Evolutionary conservation across 1,140 invertebrate species (phyloP).

Genomic region (Delia radicum): DNA sequence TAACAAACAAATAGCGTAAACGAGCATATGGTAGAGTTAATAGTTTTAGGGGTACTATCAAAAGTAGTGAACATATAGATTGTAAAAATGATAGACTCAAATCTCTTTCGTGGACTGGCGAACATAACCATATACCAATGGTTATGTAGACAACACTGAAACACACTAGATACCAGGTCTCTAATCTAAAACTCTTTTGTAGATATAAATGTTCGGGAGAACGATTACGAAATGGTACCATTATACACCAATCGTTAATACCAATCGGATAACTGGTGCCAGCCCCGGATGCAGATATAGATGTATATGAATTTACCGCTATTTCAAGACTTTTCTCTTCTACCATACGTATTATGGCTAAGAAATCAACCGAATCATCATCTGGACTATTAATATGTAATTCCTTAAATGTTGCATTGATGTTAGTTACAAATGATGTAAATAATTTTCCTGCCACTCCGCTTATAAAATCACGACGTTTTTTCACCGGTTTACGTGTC

Average conservation of each 20-base stretch:
- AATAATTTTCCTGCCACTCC: conserved; percentile 45
- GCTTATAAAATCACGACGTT: conserved; percentile 29
- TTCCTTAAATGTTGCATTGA: conserved; percentile 41
- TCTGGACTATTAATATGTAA: neutral
- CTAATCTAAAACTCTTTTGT: conserved; percentile 33
- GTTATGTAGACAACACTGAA: conserved; percentile 36
- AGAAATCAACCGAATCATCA: conserved; percentile 29
- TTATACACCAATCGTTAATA: conserved; percentile 49
- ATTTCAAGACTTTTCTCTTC: conserved; percentile 35
- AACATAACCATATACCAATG: conserved; percentile 41
- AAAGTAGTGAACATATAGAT: conserved; percentile 38
- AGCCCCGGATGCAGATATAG: conserved; percentile 25
- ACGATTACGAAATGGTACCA: conserved; percentile 44
- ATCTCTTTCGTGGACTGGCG: conserved; percentile 36
- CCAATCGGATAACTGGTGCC: conserved; percentile 46
- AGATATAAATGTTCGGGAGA: conserved; percentile 39
- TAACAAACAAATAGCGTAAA: conserved; percentile 38
- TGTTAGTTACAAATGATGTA: conserved; percentile 37
- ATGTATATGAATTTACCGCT: conserved; percentile 44
- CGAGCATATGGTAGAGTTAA: conserved; percentile 30
- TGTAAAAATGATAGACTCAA: conserved; percentile 42
- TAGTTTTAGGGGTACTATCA: conserved; percentile 32
- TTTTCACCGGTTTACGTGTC: conserved; percentile 13
- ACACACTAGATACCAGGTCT: conserved; percentile 37
- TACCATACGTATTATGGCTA: conserved; percentile 17